Evolutionary conservation across 2,888 invertebrate species (phyloP), one percentile per base, ranked within the genome.

Genomic region (Eulithis testata): DNA sequence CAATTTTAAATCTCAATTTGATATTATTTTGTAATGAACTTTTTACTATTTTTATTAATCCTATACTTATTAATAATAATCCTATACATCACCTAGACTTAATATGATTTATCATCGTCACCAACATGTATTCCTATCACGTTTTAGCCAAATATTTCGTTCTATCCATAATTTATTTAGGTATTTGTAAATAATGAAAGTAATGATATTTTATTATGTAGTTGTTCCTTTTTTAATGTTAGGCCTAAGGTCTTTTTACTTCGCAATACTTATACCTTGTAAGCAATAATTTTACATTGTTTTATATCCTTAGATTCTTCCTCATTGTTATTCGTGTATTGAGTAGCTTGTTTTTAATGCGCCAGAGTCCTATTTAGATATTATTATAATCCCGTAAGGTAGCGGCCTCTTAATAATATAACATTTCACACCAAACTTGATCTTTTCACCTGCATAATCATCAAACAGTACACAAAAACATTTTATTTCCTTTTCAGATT

Each of bases 111-210:
- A 73, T 84, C 85, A 84, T 57, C 57, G 57, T 63, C 84, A 78
- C 72, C 60, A 79, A 79, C 79, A 83, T 85, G 82, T 90, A 90
- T 86, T 88, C 90, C 87, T 90, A 90, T 86, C 85, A 88, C 87
- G 84, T 87, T 89, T 89, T 92, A 93, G 91, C 91, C 92, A 93
- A 93, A 92, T 90, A 90, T 90, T 91, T 88, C 79, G 81, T 92
- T 91, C 81, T 85, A 88, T 81, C 83, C 83, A 76, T 88, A 87
- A 73, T 81, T 84, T 89, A 73, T 81, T 84, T 89, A 89, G 83
- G 81, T 88, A 86, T 87, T 83, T 91, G 90, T 91, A 91, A 86
- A 92, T 91, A 90, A 68, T 72, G 84, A 88, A 85, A 75, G 72
- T 74, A 68, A 72, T 68, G 59, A 73, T 85, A 80, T 87, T 89